Percentiles rank a stretch among this genome's conserved stretches.
These are phyloP conservation scores for Botia kubotai DNA, from an alignment of 2,797 vertebrate genomes.

Conservation along the genomic window DNA sequence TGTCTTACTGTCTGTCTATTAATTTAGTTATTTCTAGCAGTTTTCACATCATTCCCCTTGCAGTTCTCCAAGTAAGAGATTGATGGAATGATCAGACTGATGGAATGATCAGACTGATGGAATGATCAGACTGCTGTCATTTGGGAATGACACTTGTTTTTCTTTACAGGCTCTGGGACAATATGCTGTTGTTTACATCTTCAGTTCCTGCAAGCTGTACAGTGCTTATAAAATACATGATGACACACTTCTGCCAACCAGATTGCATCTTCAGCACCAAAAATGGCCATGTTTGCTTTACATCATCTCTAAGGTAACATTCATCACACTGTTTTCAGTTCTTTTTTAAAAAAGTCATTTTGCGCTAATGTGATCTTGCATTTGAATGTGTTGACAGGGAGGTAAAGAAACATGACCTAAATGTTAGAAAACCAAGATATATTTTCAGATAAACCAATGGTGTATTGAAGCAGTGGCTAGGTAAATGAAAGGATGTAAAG, in stretches of 20 bases:
- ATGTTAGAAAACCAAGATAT: too few species aligned
- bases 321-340: not conserved
- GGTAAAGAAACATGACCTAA: too few species aligned
- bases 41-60: too few species aligned
- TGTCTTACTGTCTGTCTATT: too few species aligned
- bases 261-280: not conserved
- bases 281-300: not conserved
- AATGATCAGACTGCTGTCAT: too few species aligned
- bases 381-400: not conserved
- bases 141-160: not conserved
- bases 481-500: too few species aligned
- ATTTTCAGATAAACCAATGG: too few species aligned
- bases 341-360: not conserved
- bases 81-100: too few species aligned
- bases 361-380: not conserved
- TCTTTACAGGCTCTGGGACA: not conserved
- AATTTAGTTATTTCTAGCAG: too few species aligned
- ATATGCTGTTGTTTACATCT: not conserved
- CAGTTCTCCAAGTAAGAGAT: too few species aligned
- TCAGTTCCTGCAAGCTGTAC: not conserved
- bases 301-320: not conserved
- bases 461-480: too few species aligned
- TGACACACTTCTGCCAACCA: constrained; percentile 8
- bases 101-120: too few species aligned
- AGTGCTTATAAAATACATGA: not conserved